Evolutionary conservation across 2,113 vertebrate genomes (phyloP), one percentile per base, ranked within the genome.

Genomic region (Microcebus lehilahytsara): DNA sequence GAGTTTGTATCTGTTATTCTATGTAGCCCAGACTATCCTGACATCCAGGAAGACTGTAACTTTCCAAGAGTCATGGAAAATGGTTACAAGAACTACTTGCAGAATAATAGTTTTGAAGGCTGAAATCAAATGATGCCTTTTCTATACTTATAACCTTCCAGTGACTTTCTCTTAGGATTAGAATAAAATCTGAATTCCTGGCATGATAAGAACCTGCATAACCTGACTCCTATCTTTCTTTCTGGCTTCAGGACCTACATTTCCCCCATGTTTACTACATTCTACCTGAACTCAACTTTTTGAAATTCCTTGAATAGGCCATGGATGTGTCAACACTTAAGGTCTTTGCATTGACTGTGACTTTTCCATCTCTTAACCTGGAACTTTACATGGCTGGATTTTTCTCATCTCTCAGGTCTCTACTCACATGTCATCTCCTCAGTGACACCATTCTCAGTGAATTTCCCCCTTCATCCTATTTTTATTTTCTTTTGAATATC

Each of bases 131-230:
- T 79, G 9, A 64, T 67, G 27, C 6, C 25, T 37, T 30, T 89
- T 32, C 14, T 1, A 58, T 79, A 60, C 6, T 74, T 86, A 46
- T 10, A 74, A 86, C 2, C 22, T n/a, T 89, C 30, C 12, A 84
- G n/a, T 72, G 66, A 6, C 27, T 95, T 96, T 34, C 20, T 71
- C 14, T 88, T 85, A 62, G 51, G n/a, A 69, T 89, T 56, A 85
- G 37, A 96, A 88, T 80, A 56, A 95, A 95, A 96, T 72, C 32
- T 77, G 66, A 92, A 86, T 86, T 95, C 12, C 9, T 95, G 34
- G 34, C 4, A 77, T 67, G 34, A 9, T 62, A 89, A 85, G 7
- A 69, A 10, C 3, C 34, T 75, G 1, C 7, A 91, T 71, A 46
- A 84, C 6, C 58, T 80, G 9, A 86, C 6, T 8, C 37, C 4